Evolutionary conservation across 2,113 vertebrate species (phyloP), one percentile per base, ranked within the genome.

Genomic region (Toxostoma redivivum): DNA sequence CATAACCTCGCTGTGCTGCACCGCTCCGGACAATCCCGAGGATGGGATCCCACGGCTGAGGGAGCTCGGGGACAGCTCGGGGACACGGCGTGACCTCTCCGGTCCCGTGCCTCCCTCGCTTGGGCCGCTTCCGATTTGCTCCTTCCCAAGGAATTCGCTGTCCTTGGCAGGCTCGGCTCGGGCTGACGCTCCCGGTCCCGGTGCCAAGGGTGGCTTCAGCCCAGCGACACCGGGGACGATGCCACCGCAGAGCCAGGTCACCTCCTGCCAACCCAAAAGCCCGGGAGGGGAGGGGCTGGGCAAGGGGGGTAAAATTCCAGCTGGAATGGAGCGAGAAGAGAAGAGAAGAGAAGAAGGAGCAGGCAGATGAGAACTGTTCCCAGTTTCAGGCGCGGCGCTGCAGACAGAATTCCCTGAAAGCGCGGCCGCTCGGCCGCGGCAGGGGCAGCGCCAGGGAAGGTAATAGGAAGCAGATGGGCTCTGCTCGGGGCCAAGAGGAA

Each of bases 401-500:
- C 93, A 97, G 97, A 96, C 95, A 95, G 92, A 96, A 95, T 95
- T 96, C 95, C 95, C 96, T 95, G 96, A 44, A 96, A 97, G 86
- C 88, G 9, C 37, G n/a, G 95, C 87, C 77, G 44, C 71, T 76
- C 76, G 96, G 96, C 96, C 27, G 40, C 87, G 22, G 13, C 78
- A 7, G 62, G 81, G 78, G 77, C 93, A 79, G 92, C 76, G 88
- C 81, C 42, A 95, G 90, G 90, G 93, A 97, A 80, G 88, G 90
- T 97, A 97, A 97, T 97, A 77, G 94, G 92, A 97, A 97, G 96
- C 97, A 97, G 95, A 97, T 97, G 97, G 91, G 82, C 82, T 57
- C 62, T 27, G 85, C 88, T 91, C 70, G 33, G 94, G 87, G 94
- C 95, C 94, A 95, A 88, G 91, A 94, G 94, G 96, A 96, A 96